Evolutionary conservation across 2,113 vertebrate species (phyloP).

Genomic region (Colossoma macropomum): DNA sequence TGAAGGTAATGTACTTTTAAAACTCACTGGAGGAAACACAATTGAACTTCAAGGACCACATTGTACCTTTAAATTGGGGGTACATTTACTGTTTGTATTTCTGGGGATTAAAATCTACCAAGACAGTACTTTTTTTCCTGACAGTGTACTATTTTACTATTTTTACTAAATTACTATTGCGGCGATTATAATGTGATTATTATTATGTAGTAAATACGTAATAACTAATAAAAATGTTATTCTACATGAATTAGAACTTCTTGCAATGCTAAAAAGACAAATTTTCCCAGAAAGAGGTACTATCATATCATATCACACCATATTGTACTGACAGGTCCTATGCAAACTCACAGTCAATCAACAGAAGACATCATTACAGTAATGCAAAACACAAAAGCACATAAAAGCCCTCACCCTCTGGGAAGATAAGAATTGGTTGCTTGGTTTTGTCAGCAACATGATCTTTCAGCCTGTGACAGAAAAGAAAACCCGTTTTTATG

Average conservation of each 20-base stretch:
- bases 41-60: no score
- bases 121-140: no score
- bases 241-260: neutral
- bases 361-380: neutral
- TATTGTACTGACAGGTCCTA: neutral
- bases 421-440: conserved; percentile 95
- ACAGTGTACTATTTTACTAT: no score
- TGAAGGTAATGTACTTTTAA: no score
- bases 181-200: no score
- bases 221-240: no score
- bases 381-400: neutral
- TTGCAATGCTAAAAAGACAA: neutral
- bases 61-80: no score
- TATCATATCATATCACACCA: neutral
- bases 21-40: no score
- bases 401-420: conserved; percentile 85
- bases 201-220: no score
- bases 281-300: neutral
- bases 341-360: neutral
- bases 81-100: no score
- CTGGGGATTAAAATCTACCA: no score
- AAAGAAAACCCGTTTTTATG: neutral
- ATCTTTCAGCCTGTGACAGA: conserved; percentile 80
- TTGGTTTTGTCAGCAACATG: conserved; percentile 89
- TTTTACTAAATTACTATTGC: no score